These are phyloP conservation scores for Pseudeuparius sepicola DNA, from an alignment of 2,888 invertebrate species.

Conservation along the genomic window DNA sequence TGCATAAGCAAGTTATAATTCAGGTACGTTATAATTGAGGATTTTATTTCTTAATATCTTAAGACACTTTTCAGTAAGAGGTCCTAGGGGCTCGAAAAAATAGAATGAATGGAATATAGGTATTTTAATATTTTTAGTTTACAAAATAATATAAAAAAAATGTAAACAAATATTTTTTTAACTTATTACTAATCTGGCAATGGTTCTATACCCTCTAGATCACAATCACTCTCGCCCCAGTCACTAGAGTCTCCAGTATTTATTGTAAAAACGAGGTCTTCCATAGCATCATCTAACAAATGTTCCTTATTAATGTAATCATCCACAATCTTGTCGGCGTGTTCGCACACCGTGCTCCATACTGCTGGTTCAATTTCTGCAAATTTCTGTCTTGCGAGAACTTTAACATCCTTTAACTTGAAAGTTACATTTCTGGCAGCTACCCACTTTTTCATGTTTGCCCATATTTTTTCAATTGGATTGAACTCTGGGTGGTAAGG, in stretches of 20 bases:
- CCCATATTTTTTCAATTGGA: slow-evolving; percentile 28
- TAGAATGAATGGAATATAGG: too few relatives aligned
- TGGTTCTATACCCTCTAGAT: too few relatives aligned
- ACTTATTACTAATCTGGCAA: too few relatives aligned
- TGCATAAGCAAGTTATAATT: too few relatives aligned
- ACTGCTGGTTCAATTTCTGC: slow-evolving; percentile 47
- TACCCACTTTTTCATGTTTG: slow-evolving; percentile 20
- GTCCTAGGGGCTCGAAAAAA: too few relatives aligned
- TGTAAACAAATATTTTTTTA: too few relatives aligned
- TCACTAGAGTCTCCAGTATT: slow-evolving; percentile 12
- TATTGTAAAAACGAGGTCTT: slow-evolving; percentile 9
- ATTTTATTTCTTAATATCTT: too few relatives aligned
- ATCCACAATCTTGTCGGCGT: too few relatives aligned
- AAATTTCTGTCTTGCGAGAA: slow-evolving; percentile 18
- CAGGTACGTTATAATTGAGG: too few relatives aligned
- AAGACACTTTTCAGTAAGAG: too few relatives aligned
- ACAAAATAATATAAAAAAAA: too few relatives aligned
- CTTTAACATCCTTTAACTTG: slow-evolving; percentile 18
- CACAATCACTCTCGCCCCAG: slow-evolving; percentile 1
- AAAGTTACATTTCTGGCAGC: slow-evolving; percentile 19
- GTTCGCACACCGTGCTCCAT: slow-evolving; percentile 48
- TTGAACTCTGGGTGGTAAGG: slow-evolving; percentile 27
- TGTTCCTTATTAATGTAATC: slow-evolving; percentile 11
- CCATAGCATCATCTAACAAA: slow-evolving; percentile 9
- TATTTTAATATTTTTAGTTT: too few relatives aligned